phyloP scores from a whole-genome alignment of 2,888 invertebrate genomes.

The Odontocolon sp. region DNA sequence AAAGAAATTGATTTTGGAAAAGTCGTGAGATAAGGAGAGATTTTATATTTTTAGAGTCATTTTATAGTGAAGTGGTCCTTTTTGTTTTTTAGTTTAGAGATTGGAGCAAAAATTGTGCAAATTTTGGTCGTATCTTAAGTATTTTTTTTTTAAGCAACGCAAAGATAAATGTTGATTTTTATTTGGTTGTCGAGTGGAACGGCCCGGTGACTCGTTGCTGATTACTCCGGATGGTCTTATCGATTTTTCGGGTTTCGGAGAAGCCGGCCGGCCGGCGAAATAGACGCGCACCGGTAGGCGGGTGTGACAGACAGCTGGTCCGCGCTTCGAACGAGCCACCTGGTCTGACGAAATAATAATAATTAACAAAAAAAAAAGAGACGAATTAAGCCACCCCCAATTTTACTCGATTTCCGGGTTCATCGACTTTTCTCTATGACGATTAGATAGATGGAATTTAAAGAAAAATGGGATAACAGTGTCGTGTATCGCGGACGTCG shows the following conservation, averaged over 20 bases:
- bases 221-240: constrained; percentile 34
- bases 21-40: too few species aligned
- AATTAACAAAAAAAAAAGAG: too few species aligned
- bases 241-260: constrained; percentile 40
- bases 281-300: constrained; percentile 60
- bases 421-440: neutral
- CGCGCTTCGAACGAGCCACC: constrained; percentile 54
- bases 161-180: neutral
- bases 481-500: neutral
- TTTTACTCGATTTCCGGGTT: neutral
- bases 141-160: neutral
- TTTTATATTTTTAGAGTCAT: too few species aligned
- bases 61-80: too few species aligned
- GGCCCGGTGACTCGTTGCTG: constrained; percentile 28
- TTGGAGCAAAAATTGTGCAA: too few species aligned
- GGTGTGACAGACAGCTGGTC: constrained; percentile 59
- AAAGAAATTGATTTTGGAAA: too few species aligned
- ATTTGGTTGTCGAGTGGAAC: neutral
- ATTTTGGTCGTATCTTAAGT: too few species aligned
- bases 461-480: neutral
- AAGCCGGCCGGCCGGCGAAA: constrained; percentile 61
- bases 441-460: too few species aligned
- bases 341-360: constrained; percentile 41
- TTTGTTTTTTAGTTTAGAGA: too few species aligned
- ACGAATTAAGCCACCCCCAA: too few species aligned